Base-by-base conservation (phyloP, 2,797 vertebrate species). In the Pseudochromis fuscus region DNA sequence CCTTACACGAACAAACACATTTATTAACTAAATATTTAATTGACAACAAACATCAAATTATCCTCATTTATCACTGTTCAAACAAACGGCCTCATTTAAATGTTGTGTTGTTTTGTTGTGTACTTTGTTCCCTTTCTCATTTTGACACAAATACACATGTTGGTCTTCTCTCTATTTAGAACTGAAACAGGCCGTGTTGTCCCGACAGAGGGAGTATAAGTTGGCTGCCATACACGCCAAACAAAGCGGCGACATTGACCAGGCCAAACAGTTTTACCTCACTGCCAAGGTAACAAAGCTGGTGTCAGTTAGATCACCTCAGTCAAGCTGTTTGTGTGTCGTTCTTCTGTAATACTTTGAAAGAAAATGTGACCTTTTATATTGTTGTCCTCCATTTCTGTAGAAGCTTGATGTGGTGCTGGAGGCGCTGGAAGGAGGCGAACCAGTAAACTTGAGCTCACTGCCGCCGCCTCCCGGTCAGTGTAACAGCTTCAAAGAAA, bases 191-290 rank as follows among this genome's bases (percentile, higher is more conserved):
- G 84, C 92, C 9, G 77, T 97, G 48, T 79, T 95, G 85, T 89
- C 85, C 77, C 93, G 94, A 59, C 96, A 96, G 87, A 93, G 92
- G 2, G 96, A 96, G 27, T 97, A 97, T 61, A 97, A 97, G 71
- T 72, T 97, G 60, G 95, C 95, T 0, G 96, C 97, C 6, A 87
- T 97, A 52, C 88, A 90, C 0, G 93, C 95, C 83, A 98, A 97
- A 77, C 95, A 96, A 78, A 84, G 83, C 1, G 95, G 94, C 1
- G 84, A 96, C 69, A 86, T 91, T 0, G 90, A 95, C 5, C 58
- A 77, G 4, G 96, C 96, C 50, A 81, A 94, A 50, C 94, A 89
- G 37, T 81, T 90, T 75, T 96, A 96, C 72, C 81, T 94, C 21
- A 83, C 92, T 28, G 94, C 95, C 67, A 98, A 97, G 95, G 97